Conservation (phyloP, 2,113 vertebrate species). For the Leucopsar rothschildi region DNA sequence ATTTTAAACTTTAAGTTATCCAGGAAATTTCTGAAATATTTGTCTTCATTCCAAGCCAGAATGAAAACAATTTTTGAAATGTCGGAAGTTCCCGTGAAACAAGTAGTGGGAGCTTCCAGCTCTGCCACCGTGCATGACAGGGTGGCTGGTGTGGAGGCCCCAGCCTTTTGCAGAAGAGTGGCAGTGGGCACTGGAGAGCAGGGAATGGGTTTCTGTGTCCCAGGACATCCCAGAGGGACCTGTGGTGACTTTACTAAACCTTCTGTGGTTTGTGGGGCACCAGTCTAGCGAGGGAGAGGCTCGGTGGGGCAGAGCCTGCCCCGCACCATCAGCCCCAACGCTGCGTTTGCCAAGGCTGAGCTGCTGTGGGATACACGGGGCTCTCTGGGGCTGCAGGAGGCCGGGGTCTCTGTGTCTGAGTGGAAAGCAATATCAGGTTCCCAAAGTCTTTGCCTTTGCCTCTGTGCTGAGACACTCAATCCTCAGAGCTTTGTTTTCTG, state of each 20-base stretch:
- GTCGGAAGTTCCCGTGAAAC: constrained; percentile 42
- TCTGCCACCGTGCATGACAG: accelerated
- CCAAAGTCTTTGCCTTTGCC: not conserved
- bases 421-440: not conserved
- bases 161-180: accelerated
- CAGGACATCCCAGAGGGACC: not conserved
- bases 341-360: not conserved
- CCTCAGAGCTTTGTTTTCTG: constrained; percentile 15
- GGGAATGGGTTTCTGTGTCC: accelerated
- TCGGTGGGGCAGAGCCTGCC: not conserved
- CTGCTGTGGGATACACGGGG: not conserved
- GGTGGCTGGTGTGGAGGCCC: not conserved
- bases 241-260: not conserved
- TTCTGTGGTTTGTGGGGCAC: not conserved
- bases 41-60: constrained; percentile 51
- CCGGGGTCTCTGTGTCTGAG: not conserved
- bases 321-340: accelerated
- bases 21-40: constrained; percentile 62
- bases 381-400: not conserved
- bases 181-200: not conserved
- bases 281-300: not conserved
- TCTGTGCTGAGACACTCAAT: not conserved
- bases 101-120: constrained; percentile 12
- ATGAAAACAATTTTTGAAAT: constrained; percentile 42
- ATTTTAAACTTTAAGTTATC: constrained; percentile 52